Evolutionary conservation across 1,140 invertebrate genomes (phyloP).

Genomic region (Drosophila dunni): DNA sequence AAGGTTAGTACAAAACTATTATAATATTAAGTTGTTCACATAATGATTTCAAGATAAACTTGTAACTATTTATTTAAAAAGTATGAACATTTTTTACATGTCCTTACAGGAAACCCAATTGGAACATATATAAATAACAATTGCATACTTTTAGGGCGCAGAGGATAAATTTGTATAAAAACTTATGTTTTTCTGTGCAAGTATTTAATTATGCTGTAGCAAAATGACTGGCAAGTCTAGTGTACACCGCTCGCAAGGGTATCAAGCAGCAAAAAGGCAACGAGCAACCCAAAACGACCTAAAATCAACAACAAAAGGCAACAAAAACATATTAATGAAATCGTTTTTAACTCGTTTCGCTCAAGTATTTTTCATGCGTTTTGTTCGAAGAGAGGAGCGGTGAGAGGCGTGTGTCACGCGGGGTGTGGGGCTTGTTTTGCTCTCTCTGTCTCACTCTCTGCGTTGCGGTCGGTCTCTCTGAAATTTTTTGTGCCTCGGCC

Average conservation of each 20-base stretch:
- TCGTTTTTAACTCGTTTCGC: slow-evolving; percentile 81
- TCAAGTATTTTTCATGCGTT: slow-evolving; percentile 70
- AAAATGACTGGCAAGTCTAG: background rate
- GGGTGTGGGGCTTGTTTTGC: slow-evolving; percentile 14
- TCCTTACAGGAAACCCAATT: background rate
- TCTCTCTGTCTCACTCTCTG: slow-evolving; percentile 6
- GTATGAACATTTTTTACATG: background rate
- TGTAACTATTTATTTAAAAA: too few species aligned
- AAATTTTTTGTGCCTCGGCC: slow-evolving; percentile 32
- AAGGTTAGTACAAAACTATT: too few species aligned
- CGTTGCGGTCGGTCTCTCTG: slow-evolving; percentile 7
- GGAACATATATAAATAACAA: background rate
- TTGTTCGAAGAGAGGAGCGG: slow-evolving; percentile 18
- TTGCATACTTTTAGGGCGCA: slow-evolving; percentile 42
- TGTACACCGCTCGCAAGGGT: slow-evolving; percentile 12
- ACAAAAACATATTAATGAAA: slow-evolving; percentile 79
- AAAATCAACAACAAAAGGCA: slow-evolving; percentile 60
- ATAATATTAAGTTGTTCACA: too few species aligned
- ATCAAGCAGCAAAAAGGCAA: slow-evolving; percentile 31
- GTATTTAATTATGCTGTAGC: background rate
- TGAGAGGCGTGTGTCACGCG: too few species aligned
- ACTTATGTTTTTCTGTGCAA: background rate
- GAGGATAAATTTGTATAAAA: background rate
- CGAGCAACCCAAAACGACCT: slow-evolving; percentile 33
- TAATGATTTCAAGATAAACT: too few species aligned